Evolutionary conservation across 2,888 invertebrate genomes (phyloP), one percentile per base, ranked within the genome.

Genomic region (Megalurothrips usitatus): DNA sequence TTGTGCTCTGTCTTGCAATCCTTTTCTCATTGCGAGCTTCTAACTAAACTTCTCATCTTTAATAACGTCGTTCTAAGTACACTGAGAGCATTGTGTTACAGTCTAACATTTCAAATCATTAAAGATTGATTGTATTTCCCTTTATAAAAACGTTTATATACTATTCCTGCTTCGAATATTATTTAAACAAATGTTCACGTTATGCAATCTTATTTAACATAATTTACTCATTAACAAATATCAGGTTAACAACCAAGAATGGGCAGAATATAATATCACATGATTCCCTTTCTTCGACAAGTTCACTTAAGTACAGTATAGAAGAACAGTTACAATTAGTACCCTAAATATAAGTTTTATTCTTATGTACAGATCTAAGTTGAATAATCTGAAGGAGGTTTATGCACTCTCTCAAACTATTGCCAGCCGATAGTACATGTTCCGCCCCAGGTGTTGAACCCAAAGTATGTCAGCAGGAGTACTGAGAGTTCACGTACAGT

Each of bases 231-330:
- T 80, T 80, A 82, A 83, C 82, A 83, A 82, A 83, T 81, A 83
- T 83, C 82, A 83, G 82, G 82, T 82, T 82, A 82, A 82, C 82
- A 82, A 82, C 81, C 81, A 82, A 83, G 83, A 83, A 81, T 82
- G 82, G 83, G 82, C 82, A 82, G 82, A 83, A 80, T 82, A 79
- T 81, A 82, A 82, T 83, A 83, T 83, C 83, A 83, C 83, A 83
- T 82, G 81, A 82, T 82, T 83, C 82, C 83, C 80, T 81, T 82
- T 82, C 68, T 75, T 75, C 23, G 23, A 75, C 26, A 26, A 75
- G 12, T 80, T 80, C 79, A 58, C 75, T 82, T 82, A 82, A 83
- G 82, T 82, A 82, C 82, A 82, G 81, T 75, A 75, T 26, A 23
- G 26, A 75, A 75, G 68, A 75, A 75, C 68, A 12, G 68, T 23